phyloP scores from a whole-genome alignment of 1,140 invertebrate genomes.

The Oncopodura yosiiana region DNA sequence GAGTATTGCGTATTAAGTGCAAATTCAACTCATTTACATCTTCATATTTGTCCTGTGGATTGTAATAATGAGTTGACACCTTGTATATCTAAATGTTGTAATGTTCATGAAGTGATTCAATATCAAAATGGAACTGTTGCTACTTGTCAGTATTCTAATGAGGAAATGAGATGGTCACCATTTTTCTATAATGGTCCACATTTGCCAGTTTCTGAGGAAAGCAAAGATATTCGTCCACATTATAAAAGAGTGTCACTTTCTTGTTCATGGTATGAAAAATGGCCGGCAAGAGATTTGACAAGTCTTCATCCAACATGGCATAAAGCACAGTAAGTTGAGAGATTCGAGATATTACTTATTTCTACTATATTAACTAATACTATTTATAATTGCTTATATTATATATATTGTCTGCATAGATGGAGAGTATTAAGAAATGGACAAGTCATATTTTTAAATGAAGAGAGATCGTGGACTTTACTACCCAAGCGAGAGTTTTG shows the following conservation, averaged over 20 bases:
- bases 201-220: neutral
- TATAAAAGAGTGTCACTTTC: neutral
- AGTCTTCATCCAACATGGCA: neutral
- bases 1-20: conserved; percentile 5
- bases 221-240: neutral
- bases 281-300: neutral
- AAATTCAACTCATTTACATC: neutral
- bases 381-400: too few species aligned
- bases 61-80: neutral
- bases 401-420: neutral
- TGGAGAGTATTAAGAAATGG: conserved; percentile 3
- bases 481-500: neutral
- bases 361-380: too few species aligned
- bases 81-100: conserved; percentile 7
- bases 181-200: conserved; percentile 2
- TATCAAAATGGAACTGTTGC: neutral
- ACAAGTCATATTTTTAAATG: neutral
- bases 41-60: neutral
- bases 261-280: neutral
- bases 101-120: conserved; percentile 4
- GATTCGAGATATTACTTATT: too few species aligned
- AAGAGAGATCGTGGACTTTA: neutral
- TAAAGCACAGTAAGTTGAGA: neutral
- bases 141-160: neutral
- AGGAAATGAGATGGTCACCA: neutral